A percentile compares a stretch with the other conserved stretches of the same genome.
phyloP scores from a whole-genome alignment of 1,140 invertebrate genomes.

The Lordiphosa stackelbergi region DNA sequence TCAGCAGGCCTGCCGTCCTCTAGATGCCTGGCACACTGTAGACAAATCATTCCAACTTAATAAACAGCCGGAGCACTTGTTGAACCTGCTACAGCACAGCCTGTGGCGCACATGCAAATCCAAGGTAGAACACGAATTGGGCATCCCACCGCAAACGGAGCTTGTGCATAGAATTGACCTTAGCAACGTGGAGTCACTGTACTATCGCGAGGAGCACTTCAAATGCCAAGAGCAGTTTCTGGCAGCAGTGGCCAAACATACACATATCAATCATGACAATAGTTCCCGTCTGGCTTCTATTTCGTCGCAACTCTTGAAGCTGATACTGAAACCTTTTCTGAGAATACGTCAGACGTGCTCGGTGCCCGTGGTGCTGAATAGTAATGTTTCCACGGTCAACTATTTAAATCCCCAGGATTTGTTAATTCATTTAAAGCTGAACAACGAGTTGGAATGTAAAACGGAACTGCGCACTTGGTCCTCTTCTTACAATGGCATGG shows the following conservation, averaged over 20 bases:
- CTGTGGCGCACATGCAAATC: constrained; percentile 83
- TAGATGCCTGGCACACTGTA: constrained; percentile 79
- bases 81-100: constrained; percentile 80
- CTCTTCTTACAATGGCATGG: constrained; percentile 82
- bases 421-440: constrained; percentile 82
- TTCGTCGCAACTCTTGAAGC: constrained; percentile 34
- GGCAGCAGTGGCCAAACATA: constrained; percentile 41
- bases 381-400: constrained; percentile 36
- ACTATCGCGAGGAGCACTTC: constrained; percentile 78
- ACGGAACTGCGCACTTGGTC: constrained; percentile 82
- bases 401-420: constrained; percentile 81
- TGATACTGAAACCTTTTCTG: constrained; percentile 82
- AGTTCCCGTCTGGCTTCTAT: constrained; percentile 42
- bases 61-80: constrained; percentile 57
- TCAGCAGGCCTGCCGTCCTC: constrained; percentile 28
- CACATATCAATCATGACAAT: constrained; percentile 24
- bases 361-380: constrained; percentile 80
- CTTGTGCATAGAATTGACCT: constrained; percentile 77
- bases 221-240: constrained; percentile 56
- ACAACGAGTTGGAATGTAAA: constrained; percentile 82
- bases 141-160: constrained; percentile 78
- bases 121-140: constrained; percentile 80
- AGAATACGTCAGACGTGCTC: constrained; percentile 85
- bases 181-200: constrained; percentile 79
- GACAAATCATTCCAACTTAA: constrained; percentile 79